phyloP scores from a whole-genome alignment of 2,888 invertebrate species.

The Drosophila cracens region DNA sequence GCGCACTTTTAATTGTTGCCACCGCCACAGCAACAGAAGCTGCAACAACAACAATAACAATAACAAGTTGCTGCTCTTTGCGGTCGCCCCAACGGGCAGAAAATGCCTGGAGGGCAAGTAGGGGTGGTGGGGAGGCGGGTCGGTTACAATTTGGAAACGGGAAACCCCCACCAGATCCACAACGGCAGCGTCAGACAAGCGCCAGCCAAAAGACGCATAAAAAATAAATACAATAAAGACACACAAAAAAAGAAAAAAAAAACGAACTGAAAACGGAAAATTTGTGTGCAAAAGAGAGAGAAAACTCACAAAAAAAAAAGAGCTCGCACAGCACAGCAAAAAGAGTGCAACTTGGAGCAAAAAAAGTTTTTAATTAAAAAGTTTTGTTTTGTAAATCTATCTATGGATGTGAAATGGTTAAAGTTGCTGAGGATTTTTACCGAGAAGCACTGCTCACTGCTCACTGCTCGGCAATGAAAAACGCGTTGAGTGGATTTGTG shows the following conservation, averaged over 20 bases:
- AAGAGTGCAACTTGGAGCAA: constrained; percentile 26
- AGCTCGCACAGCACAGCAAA: constrained; percentile 24
- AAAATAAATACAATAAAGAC: constrained; percentile 57
- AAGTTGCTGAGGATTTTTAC: constrained; percentile 33
- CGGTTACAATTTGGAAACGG: constrained; percentile 15
- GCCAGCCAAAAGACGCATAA: constrained; percentile 74
- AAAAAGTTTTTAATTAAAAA: constrained; percentile 78
- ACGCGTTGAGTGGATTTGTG: constrained; percentile 31
- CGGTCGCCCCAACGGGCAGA: constrained; percentile 37
- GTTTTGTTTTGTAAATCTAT: constrained; percentile 72
- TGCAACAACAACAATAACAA: constrained; percentile 22
- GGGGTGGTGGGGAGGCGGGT: background rate
- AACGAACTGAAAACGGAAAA: constrained; percentile 11
- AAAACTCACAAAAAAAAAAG: constrained; percentile 35
- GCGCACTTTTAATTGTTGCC: constrained; percentile 76
- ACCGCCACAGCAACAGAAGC: constrained; percentile 29
- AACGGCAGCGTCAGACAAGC: constrained; percentile 52
- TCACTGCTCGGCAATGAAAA: background rate
- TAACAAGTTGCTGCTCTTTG: constrained; percentile 47
- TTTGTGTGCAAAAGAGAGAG: constrained; percentile 7
- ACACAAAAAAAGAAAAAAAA: background rate
- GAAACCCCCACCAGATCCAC: constrained; percentile 15
- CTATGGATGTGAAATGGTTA: constrained; percentile 52
- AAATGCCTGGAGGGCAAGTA: constrained; percentile 20
- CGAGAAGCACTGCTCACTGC: constrained; percentile 3